These are phyloP conservation scores for Gadus macrocephalus DNA, from an alignment of 2,113 vertebrate genomes.

Conservation along the genomic window DNA sequence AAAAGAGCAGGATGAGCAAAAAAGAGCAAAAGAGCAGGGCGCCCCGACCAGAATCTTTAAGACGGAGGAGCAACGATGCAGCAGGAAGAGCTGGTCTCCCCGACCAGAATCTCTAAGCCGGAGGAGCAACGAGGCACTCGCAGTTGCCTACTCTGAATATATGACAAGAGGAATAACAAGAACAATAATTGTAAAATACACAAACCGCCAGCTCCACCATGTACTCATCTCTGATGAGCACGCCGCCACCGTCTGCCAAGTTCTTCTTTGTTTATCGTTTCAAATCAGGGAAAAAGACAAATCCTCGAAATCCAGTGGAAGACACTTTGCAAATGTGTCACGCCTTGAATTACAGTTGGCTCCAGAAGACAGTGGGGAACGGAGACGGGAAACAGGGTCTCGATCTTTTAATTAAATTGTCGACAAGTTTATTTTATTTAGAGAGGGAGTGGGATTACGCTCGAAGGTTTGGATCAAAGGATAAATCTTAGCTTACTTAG, in stretches of 20 bases:
- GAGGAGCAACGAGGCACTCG: constrained; percentile 20
- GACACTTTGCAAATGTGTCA: constrained; percentile 7
- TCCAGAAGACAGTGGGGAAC: constrained; percentile 28
- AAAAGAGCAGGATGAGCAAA: constrained; percentile 31
- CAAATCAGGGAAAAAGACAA: constrained; percentile 23
- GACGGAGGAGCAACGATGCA: constrained; percentile 23
- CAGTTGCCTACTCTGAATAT: neutral
- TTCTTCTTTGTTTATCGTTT: constrained; percentile 52
- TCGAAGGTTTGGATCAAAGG: constrained; percentile 67
- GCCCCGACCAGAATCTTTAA: constrained; percentile 53
- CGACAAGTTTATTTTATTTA: constrained; percentile 62
- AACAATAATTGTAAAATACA: neutral
- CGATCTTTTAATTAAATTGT: constrained; percentile 65
- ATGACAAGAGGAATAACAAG: neutral
- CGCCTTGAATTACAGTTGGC: constrained; percentile 28
- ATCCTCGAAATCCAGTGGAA: constrained; percentile 23
- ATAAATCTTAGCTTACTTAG: constrained; percentile 53
- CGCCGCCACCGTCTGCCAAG: constrained; percentile 36
- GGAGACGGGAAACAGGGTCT: constrained; percentile 24
- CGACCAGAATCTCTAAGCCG: constrained; percentile 52
- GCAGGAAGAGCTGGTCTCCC: constrained; percentile 20
- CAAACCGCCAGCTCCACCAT: constrained; percentile 17
- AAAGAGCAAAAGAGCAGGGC: constrained; percentile 48
- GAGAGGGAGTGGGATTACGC: constrained; percentile 48
- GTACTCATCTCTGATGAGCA: constrained; percentile 29